Conservation (phyloP, 2,113 vertebrate species). For the Centropus unirufus region DNA sequence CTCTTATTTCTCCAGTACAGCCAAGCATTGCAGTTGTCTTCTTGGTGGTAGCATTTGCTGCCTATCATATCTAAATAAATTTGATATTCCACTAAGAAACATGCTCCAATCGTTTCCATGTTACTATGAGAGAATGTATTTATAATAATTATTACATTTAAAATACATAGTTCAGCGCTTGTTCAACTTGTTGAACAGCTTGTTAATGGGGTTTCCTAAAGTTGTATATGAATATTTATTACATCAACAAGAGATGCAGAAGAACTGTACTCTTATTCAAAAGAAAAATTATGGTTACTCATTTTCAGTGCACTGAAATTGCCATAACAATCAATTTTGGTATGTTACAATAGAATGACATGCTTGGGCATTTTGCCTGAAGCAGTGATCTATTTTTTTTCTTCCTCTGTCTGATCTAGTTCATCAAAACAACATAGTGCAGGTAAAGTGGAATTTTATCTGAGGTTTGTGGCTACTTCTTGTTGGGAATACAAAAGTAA, state of each 20-base stretch:
- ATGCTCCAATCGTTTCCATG: not conserved
- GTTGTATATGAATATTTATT: slow-evolving; percentile 46
- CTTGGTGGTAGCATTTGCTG: not conserved
- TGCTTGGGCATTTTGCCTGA: slow-evolving; percentile 18
- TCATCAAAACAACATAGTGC: not conserved
- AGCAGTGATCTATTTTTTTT: not conserved
- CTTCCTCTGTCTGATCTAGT: not conserved
- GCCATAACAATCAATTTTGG: slow-evolving; percentile 19
- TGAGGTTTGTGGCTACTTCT: not conserved
- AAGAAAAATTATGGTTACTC: slow-evolving; percentile 17
- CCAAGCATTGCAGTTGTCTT: not conserved
- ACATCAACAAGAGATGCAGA: slow-evolving; percentile 11
- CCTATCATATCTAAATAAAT: not conserved
- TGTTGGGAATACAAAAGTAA: not conserved
- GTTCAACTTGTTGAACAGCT: slow-evolving; percentile 50
- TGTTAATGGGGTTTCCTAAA: slow-evolving; percentile 51
- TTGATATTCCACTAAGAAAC: not conserved
- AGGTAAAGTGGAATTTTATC: not conserved
- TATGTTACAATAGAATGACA: not conserved
- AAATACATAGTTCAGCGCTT: slow-evolving; percentile 3
- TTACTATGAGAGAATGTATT: not conserved
- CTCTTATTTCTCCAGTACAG: not conserved
- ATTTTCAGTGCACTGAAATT: slow-evolving; percentile 46
- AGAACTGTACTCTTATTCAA: not conserved
- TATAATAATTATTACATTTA: slow-evolving; percentile 36